Base-by-base conservation (phyloP, 2,797 vertebrate genomes). In the Distichodus sexfasciatus region DNA sequence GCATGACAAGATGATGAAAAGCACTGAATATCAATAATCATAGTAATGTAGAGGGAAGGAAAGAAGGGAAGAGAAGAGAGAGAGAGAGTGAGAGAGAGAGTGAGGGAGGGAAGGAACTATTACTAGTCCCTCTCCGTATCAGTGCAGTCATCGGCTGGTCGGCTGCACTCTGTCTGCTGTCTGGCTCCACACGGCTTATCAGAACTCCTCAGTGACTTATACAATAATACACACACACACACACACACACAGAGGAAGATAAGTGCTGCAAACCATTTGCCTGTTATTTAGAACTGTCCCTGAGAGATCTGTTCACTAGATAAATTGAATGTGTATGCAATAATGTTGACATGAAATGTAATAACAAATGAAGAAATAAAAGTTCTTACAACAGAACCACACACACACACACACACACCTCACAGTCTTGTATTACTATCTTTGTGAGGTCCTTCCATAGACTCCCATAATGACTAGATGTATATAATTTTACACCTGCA, bases 171-270 rank as follows among this genome's bases (percentile, higher is more conserved):
- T 85, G 87, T 85, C 86, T 89, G 82, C 84, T 15, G 88, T 88
- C 89, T 91, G 91, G 90, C 90, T 91, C 88, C 90, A 88, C 66
- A 1, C 54, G 81, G 86, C 88, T 91, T 90, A 91, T 91, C 89
- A 87, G 76, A 68, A 85, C 48, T 85, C 75, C 85, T 87, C 82
- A 75, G 76, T 87, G 85, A 77, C 84, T 86, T 87, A 84, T 81
- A 75, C 83, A 87, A 81, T 88, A 86, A 84, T 35, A 54, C 67
- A 64, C 35, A 57, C 72, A 54, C 21, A 66, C 46, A 61, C 60
- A 53, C 51, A 36, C 33, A 24, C 48, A 64, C 40, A 72, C 67
- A 59, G 54, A 76, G 54, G 75, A 64, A 65, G 66, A 74, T 64
- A 83, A 77, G 78, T 58, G 80, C 63, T 75, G 74, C 79, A 51